Evolutionary conservation across 2,888 invertebrate species (phyloP).

Genomic region (Ectemnius cavifrons): DNA sequence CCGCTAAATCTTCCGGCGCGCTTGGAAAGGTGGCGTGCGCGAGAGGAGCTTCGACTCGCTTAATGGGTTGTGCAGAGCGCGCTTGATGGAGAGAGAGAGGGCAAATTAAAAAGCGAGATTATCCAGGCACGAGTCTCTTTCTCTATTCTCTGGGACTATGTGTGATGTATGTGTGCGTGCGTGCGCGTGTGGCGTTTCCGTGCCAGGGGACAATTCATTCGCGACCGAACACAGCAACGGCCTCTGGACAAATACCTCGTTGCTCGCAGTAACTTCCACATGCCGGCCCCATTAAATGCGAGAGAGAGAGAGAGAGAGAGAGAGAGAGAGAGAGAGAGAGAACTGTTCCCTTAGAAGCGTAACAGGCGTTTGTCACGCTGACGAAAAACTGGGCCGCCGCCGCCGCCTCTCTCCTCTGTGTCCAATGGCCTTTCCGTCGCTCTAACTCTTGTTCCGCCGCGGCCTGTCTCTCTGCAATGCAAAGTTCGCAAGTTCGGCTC

Average conservation of each 20-base stretch:
- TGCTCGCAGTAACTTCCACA: conserved; percentile 8
- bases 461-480: no score
- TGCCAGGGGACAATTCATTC: conserved; percentile 13
- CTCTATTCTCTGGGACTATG: no score
- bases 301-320: no score
- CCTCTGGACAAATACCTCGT: conserved; percentile 11
- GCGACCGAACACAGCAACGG: conserved; percentile 1
- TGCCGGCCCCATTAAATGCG: conserved; percentile 5
- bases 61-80: neutral
- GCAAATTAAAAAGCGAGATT: conserved; percentile 3
- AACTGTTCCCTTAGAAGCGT: neutral
- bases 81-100: neutral
- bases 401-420: no score
- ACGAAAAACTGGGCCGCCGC: neutral
- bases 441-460: no score
- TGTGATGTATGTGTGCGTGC: neutral
- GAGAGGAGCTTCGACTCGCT: neutral
- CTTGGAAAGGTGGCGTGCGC: neutral
- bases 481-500: no score
- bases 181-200: neutral
- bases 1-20: neutral
- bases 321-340: no score
- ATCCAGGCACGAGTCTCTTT: neutral
- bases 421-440: no score
- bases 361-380: conserved; percentile 11